A percentile compares a stretch with the other conserved stretches of the same genome.
Evolutionary conservation across 2,888 invertebrate species (phyloP).

Genomic region (Cremastinae sp.): DNA sequence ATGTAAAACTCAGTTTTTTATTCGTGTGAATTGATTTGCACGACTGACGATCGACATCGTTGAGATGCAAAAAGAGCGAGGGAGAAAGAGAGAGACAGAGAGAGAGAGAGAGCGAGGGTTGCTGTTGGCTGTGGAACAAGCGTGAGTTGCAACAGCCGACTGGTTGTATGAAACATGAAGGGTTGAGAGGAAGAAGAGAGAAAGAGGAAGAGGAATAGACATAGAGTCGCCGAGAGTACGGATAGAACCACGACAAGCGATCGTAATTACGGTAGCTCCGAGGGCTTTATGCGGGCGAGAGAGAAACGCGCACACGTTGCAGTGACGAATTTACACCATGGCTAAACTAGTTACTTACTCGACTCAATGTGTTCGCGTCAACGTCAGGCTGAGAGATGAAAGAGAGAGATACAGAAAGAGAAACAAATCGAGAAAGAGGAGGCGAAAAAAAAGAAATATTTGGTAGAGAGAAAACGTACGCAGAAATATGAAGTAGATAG

Average conservation of each 20-base stretch:
- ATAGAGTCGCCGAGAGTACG: slow-evolving; percentile 47
- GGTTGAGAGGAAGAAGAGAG: slow-evolving; percentile 23
- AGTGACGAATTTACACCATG: slow-evolving; percentile 64
- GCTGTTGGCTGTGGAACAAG: slow-evolving; percentile 27
- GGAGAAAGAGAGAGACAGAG: not conserved
- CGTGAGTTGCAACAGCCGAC: slow-evolving; percentile 30
- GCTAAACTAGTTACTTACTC: slow-evolving; percentile 65
- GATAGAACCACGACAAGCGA: slow-evolving; percentile 68
- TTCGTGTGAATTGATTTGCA: slow-evolving; percentile 41
- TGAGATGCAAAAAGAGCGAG: not conserved
- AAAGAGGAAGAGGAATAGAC: slow-evolving; percentile 24
- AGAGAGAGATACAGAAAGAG: slow-evolving; percentile 17
- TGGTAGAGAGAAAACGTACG: not conserved
- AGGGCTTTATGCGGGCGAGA: slow-evolving; percentile 55
- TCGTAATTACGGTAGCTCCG: slow-evolving; percentile 64
- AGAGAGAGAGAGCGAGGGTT: slow-evolving; percentile 22
- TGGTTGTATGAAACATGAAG: slow-evolving; percentile 27
- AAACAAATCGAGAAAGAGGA: not conserved
- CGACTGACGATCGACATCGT: slow-evolving; percentile 3
- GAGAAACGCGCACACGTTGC: slow-evolving; percentile 57
- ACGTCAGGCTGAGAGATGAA: slow-evolving; percentile 43
- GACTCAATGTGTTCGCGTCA: slow-evolving; percentile 61
- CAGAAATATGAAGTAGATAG: too few species aligned
- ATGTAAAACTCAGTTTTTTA: slow-evolving; percentile 27
- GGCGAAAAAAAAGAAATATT: too few species aligned